Conservation (phyloP, 1,140 invertebrate species). For the Pogonomyrmex barbatus region DNA sequence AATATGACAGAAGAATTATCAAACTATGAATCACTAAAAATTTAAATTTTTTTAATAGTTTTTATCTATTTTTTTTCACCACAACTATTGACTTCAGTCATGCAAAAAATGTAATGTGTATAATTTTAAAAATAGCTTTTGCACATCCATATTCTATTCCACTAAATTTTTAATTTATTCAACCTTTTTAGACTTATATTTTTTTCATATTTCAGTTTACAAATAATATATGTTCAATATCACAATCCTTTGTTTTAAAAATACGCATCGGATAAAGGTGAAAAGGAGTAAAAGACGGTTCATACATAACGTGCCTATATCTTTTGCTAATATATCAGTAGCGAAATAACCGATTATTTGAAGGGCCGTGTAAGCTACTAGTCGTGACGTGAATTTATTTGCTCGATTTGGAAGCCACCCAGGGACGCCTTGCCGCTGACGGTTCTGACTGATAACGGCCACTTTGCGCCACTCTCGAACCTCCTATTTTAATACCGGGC, state of each 20-base stretch:
- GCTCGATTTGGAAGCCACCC: slow-evolving; percentile 76
- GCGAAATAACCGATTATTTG: slow-evolving; percentile 75
- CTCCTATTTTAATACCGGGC: slow-evolving; percentile 78
- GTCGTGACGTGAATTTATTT: slow-evolving; percentile 78
- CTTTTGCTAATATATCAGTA: slow-evolving; percentile 47
- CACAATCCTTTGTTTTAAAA: background rate
- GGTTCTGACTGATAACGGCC: slow-evolving; percentile 76
- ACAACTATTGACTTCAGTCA: background rate
- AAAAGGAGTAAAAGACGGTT: background rate
- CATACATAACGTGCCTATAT: slow-evolving; percentile 25
- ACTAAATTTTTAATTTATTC: background rate
- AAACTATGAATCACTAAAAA: background rate
- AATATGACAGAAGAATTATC: background rate
- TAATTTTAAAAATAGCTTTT: background rate
- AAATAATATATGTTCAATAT: background rate
- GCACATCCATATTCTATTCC: background rate
- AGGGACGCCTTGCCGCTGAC: slow-evolving; percentile 70
- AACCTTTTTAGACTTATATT: background rate
- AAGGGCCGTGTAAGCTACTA: slow-evolving; percentile 68
- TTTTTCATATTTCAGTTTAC: background rate
- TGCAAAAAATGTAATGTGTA: background rate
- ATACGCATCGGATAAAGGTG: background rate
- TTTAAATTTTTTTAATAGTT: background rate
- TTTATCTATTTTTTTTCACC: background rate
- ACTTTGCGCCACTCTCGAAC: slow-evolving; percentile 71